phyloP scores from a whole-genome alignment of 2,888 invertebrate species.

The Crioceris asparagi region DNA sequence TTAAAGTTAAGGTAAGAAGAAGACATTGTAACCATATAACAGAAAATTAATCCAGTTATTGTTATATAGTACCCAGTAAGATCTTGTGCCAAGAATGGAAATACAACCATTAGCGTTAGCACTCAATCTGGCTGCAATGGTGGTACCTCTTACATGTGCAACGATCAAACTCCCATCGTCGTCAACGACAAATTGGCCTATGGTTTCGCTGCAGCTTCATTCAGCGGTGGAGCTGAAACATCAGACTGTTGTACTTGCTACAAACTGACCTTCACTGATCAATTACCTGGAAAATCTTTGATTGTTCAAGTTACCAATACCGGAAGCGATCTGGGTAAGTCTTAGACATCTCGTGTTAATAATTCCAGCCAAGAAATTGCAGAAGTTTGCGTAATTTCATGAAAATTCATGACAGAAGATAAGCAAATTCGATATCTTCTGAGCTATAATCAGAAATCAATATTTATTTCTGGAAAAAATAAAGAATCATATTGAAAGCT shows the following conservation, averaged over 20 bases:
- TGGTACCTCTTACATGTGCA: slow-evolving; percentile 12
- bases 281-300: slow-evolving; percentile 2
- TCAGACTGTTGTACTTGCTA: slow-evolving; percentile 9
- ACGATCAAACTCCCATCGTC: slow-evolving; percentile 10
- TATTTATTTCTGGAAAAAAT: too few relatives aligned
- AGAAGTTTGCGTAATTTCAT: too few relatives aligned
- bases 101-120: slow-evolving; percentile 4
- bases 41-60: too few relatives aligned
- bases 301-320: slow-evolving; percentile 7
- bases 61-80: slow-evolving; percentile 12
- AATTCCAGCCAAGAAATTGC: too few relatives aligned
- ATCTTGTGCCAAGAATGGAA: slow-evolving; percentile 15
- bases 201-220: slow-evolving; percentile 17
- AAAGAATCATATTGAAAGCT: too few relatives aligned
- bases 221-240: slow-evolving; percentile 6
- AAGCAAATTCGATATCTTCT: too few relatives aligned
- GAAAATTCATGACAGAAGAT: too few relatives aligned
- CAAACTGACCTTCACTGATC: slow-evolving; percentile 5
- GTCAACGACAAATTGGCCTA: slow-evolving; percentile 11
- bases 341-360: too few relatives aligned
- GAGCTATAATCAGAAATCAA: too few relatives aligned
- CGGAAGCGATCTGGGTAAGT: slow-evolving; percentile 9
- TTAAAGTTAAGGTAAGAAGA: slow-evolving; percentile 10
- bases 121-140: slow-evolving; percentile 12
- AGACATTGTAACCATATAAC: too few relatives aligned